Percentiles rank a stretch among this genome's conserved stretches.
These are phyloP conservation scores for Galerucella pusilla DNA, from an alignment of 2,888 invertebrate species.

Conservation along the genomic window DNA sequence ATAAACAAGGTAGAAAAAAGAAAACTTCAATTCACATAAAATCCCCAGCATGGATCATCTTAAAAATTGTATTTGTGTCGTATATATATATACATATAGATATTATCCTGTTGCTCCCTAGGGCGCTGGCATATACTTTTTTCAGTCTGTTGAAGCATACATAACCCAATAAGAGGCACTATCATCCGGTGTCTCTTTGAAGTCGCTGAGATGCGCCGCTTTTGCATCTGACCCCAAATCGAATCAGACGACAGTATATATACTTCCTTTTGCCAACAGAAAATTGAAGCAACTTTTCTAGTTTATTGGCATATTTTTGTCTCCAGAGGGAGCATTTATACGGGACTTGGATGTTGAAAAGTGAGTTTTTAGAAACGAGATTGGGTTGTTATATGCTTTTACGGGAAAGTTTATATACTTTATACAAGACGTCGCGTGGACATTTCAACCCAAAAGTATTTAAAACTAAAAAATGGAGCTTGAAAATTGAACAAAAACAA, in stretches of 20 bases:
- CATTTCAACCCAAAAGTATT: neutral
- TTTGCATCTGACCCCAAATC: conserved; percentile 63
- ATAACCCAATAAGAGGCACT: conserved; percentile 51
- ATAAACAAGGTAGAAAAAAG: neutral
- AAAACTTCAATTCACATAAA: neutral
- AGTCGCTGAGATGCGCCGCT: conserved; percentile 51
- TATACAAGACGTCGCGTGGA: neutral
- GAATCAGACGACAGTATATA: conserved; percentile 61
- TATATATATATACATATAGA: conserved; percentile 13
- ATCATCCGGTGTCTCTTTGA: conserved; percentile 54
- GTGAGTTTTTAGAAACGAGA: conserved; percentile 23
- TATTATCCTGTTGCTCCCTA: conserved; percentile 28
- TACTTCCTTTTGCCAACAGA: conserved; percentile 57
- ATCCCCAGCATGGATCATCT: neutral
- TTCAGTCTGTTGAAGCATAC: conserved; percentile 30
- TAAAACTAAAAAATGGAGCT: neutral
- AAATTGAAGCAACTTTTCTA: conserved; percentile 58
- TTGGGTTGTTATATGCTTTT: conserved; percentile 10
- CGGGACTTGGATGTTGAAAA: conserved; percentile 29
- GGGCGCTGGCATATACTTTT: conserved; percentile 26
- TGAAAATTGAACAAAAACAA: too few species aligned
- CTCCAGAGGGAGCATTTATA: conserved; percentile 36
- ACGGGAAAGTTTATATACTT: neutral
- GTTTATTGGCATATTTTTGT: conserved; percentile 48
- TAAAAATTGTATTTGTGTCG: conserved; percentile 10